These are phyloP conservation scores for Manis javanica DNA, from an alignment of 2,797 vertebrate species.

Conservation along the genomic window DNA sequence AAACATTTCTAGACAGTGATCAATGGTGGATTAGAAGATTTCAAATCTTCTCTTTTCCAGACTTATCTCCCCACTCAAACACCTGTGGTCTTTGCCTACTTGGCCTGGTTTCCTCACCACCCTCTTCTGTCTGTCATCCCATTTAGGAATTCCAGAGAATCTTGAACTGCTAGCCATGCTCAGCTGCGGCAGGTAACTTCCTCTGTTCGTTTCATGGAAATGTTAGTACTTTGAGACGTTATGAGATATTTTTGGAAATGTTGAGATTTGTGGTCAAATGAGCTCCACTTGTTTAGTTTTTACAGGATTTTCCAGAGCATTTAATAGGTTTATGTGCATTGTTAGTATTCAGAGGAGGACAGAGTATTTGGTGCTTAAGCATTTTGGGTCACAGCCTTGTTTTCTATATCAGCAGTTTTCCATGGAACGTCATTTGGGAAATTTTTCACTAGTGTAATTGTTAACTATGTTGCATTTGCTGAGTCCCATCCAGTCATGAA, in stretches of 20 bases:
- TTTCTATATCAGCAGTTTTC: constrained; percentile 1
- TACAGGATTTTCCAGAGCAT: constrained; percentile 32
- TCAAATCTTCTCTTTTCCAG: neutral
- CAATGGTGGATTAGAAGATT: neutral
- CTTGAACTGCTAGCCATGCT: neutral
- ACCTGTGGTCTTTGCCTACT: neutral
- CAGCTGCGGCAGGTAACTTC: neutral
- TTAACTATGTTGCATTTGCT: neutral
- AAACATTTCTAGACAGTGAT: neutral
- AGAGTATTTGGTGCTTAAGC: neutral
- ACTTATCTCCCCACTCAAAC: neutral
- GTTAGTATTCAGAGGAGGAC: neutral
- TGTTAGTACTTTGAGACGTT: neutral
- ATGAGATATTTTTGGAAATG: neutral
- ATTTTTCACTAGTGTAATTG: neutral
- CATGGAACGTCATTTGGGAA: neutral
- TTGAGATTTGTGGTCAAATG: neutral
- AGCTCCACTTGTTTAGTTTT: neutral
- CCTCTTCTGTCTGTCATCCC: neutral
- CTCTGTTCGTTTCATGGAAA: constrained; percentile 19
- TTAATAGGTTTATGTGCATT: neutral
- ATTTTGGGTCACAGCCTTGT: neutral
- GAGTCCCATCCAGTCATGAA: neutral
- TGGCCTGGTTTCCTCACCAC: neutral
- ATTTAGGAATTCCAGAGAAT: neutral